Evolutionary conservation across 2,113 vertebrate genomes (phyloP).

Genomic region (Enhydra lutris): DNA sequence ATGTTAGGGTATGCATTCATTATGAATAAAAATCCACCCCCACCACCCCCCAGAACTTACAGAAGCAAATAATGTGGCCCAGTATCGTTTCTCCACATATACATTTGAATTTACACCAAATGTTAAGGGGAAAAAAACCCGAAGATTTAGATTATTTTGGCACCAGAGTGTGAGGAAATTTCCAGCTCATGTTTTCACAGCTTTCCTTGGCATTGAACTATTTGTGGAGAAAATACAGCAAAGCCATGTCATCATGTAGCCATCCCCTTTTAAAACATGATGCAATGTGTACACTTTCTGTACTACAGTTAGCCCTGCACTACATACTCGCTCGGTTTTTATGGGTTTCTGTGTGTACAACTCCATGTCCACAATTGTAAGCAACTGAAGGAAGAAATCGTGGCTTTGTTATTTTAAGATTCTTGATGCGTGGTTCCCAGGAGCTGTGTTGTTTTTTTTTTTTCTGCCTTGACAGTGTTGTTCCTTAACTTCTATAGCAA

Average conservation of each 20-base stretch:
- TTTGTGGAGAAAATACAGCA: constrained; percentile 61
- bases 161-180: constrained; percentile 39
- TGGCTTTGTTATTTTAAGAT: neutral
- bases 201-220: constrained; percentile 63
- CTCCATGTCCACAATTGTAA: neutral
- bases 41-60: neutral
- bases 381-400: neutral
- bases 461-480: neutral
- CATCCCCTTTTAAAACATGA: constrained; percentile 24
- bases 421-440: neutral
- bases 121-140: neutral
- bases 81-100: neutral
- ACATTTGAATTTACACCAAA: constrained; percentile 54
- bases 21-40: neutral
- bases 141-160: constrained; percentile 66
- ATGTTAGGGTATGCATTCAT: neutral
- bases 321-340: neutral
- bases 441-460: neutral
- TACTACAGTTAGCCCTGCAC: neutral
- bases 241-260: constrained; percentile 39
- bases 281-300: neutral
- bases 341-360: neutral
- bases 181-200: constrained; percentile 64
- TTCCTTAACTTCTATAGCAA: neutral
- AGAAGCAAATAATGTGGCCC: constrained; percentile 32